Evolutionary conservation across 2,113 vertebrate species (phyloP), one percentile per base, ranked within the genome.

Genomic region (Lepisosteus osseus): DNA sequence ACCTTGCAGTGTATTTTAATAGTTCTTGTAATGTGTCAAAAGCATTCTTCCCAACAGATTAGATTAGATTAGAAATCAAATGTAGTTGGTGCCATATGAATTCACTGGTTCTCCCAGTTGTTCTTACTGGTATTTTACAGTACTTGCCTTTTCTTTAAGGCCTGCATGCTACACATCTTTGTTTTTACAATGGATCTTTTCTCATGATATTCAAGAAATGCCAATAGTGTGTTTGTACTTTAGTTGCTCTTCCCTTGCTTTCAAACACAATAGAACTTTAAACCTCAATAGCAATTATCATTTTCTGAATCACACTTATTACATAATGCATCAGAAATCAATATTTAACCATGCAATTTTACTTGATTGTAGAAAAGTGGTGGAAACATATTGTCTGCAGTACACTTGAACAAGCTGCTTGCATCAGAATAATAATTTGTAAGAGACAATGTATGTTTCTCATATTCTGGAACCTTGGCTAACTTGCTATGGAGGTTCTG

Each of bases 281-380:
- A 65, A 65, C 41, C 64, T 65, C 41, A 43, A 65, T 65, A 65
- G 62, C 42, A 65, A 65, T 43, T 65, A 65, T 44, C 64, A 65
- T 65, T 44, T 45, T 3, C 64, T 44, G 44, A 65, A 65, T 13
- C 11, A 45, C 42, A 45, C 40, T 45, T 65, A 41, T 41, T 12
- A 44, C 64, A 65, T 51, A 51, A 51, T 51, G 47, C 47, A 51
- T 51, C 47, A 6, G 47, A 11, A 6, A 65, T 63, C 61, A 63
- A 63, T 63, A 29, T 65, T 29, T 63, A 29, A 41, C 29, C 40
- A 42, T 65, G 62, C 40, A 43, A 65, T 65, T 65, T 65, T 65
- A 40, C 7, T 8, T 65, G 62, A 65, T 42, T 65, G 62, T 43
- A 14, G 29, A 43, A 43, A 65, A 65, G 62, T 42, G 61, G 61